Percentiles rank a stretch among this genome's conserved stretches.
Conservation (phyloP, 2,113 vertebrate genomes). For the Geococcyx californianus region DNA sequence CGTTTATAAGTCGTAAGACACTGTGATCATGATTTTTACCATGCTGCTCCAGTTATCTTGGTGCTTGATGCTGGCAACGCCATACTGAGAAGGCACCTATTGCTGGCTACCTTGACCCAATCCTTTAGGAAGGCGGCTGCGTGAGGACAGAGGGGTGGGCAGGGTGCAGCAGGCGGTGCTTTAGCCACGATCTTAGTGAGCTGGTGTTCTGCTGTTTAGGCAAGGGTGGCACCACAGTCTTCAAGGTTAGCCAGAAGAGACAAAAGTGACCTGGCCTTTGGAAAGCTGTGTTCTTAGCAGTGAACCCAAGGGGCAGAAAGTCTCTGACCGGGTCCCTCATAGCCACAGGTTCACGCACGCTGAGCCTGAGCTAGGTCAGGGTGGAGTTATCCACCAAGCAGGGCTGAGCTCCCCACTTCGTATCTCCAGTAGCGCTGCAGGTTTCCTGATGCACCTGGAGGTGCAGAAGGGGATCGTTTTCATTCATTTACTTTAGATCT, state of each 20-base stretch:
- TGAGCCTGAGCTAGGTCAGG: neutral
- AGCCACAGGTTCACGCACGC: neutral
- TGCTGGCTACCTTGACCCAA: neutral
- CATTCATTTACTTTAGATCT: neutral
- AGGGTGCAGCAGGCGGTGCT: neutral
- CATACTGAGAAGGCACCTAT: rapidly evolving
- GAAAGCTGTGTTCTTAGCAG: neutral
- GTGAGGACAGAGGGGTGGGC: neutral
- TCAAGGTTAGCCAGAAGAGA: neutral
- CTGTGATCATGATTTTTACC: neutral
- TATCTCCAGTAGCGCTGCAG: neutral
- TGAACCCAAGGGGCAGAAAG: neutral
- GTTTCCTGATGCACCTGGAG: neutral
- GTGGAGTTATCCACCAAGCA: neutral
- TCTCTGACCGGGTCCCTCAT: neutral
- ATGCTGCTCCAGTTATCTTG: neutral
- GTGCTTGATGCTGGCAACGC: neutral
- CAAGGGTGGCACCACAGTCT: neutral
- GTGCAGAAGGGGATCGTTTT: neutral
- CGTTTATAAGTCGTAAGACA: neutral
- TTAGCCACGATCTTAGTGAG: neutral
- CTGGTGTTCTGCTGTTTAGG: neutral
- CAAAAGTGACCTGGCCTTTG: neutral
- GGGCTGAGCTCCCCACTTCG: neutral
- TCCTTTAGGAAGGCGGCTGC: neutral